Conservation (phyloP, 2,888 invertebrate species). For the Agrotis ipsilon region DNA sequence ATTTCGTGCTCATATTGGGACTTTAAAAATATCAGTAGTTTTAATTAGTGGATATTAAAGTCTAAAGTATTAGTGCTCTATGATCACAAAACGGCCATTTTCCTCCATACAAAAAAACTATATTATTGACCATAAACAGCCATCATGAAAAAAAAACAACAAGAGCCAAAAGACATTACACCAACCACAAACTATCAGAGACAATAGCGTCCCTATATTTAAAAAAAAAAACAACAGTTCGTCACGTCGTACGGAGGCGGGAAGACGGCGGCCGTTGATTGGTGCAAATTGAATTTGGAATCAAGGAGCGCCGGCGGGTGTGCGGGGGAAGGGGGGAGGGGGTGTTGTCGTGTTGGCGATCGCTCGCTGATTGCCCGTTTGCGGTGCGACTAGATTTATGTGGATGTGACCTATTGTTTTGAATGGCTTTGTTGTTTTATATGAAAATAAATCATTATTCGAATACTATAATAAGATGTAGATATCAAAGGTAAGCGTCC, state of each 20-base stretch:
- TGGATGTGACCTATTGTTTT: constrained; percentile 73
- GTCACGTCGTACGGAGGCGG: constrained; percentile 89
- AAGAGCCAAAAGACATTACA: constrained; percentile 62
- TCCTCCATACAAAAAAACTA: neutral
- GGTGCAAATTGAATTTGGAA: constrained; percentile 91
- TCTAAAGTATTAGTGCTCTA: too few relatives aligned
- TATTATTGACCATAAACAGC: constrained; percentile 1
- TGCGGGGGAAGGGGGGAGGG: constrained; percentile 70
- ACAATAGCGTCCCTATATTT: constrained; percentile 60
- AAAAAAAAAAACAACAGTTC: constrained; percentile 67
- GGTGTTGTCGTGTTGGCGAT: constrained; percentile 91
- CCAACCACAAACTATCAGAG: constrained; percentile 66
- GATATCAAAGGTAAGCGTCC: too few relatives aligned
- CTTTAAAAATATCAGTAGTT: too few relatives aligned
- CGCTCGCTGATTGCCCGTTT: constrained; percentile 91
- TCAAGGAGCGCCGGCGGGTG: constrained; percentile 78
- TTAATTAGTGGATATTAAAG: too few relatives aligned
- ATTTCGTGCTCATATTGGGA: too few relatives aligned
- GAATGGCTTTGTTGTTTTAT: neutral
- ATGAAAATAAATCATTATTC: too few relatives aligned
- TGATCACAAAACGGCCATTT: too few relatives aligned
- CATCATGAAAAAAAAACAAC: constrained; percentile 35
- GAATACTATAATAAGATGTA: too few relatives aligned
- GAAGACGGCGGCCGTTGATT: constrained; percentile 90
- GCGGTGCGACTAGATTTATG: constrained; percentile 80